phyloP scores from a whole-genome alignment of 2,888 invertebrate species.

The Aromia moschata region DNA sequence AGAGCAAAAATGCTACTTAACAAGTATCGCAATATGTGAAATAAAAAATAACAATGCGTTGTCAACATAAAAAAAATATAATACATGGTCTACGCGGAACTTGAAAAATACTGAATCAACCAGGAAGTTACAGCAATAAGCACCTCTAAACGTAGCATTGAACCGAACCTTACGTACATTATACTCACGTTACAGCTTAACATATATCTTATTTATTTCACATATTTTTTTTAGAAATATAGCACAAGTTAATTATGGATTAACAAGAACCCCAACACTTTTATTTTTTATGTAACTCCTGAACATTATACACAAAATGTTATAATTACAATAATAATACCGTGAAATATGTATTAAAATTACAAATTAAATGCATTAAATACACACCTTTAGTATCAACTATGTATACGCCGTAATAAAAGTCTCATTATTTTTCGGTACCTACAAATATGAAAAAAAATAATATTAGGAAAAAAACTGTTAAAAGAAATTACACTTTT shows the following conservation, averaged over 20 bases:
- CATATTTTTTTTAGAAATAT: neutral
- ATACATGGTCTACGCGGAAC: neutral
- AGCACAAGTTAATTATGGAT: neutral
- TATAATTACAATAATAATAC: neutral
- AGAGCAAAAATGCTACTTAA: too few relatives aligned
- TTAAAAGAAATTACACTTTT: too few relatives aligned
- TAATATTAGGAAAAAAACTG: too few relatives aligned
- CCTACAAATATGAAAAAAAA: too few relatives aligned
- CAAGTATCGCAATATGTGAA: neutral
- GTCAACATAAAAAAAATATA: neutral
- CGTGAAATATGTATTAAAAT: neutral
- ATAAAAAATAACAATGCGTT: neutral
- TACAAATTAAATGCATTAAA: too few relatives aligned
- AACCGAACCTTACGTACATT: neutral
- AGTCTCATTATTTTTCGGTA: too few relatives aligned
- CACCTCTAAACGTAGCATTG: conserved; percentile 2
- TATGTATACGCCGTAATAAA: too few relatives aligned
- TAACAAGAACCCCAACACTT: neutral
- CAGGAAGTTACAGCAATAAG: neutral
- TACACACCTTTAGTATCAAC: too few relatives aligned
- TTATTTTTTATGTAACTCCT: neutral
- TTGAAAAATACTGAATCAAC: neutral
- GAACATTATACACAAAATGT: too few relatives aligned
- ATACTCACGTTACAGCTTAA: neutral
- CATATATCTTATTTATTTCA: neutral